phyloP scores from a whole-genome alignment of 2,888 invertebrate species.

The Zootermopsis nevadensis region DNA sequence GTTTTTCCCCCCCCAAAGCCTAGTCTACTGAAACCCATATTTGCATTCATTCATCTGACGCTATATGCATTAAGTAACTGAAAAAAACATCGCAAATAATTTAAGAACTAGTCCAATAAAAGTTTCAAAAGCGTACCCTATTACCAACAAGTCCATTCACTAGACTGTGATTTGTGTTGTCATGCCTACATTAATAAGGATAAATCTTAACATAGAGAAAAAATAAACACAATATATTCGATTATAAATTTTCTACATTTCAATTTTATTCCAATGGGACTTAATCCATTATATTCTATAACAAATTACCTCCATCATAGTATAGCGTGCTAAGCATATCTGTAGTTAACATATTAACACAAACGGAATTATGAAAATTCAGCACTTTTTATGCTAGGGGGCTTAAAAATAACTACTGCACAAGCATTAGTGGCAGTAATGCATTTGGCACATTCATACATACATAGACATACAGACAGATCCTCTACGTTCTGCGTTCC shows the following conservation, averaged over 20 bases:
- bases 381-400: neutral
- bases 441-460: neutral
- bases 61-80: too few species aligned
- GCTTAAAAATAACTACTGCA: neutral
- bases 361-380: constrained; percentile 36
- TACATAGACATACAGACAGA: neutral
- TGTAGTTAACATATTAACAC: constrained; percentile 10
- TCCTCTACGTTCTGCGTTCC: neutral
- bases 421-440: neutral
- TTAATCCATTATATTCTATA: neutral
- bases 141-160: too few species aligned
- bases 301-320: neutral
- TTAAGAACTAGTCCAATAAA: too few species aligned
- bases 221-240: too few species aligned
- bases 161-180: too few species aligned
- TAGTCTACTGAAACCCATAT: too few species aligned
- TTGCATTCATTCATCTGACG: too few species aligned
- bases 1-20: too few species aligned
- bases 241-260: constrained; percentile 8
- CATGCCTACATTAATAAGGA: too few species aligned
- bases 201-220: too few species aligned
- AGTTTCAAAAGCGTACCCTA: too few species aligned
- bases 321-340: constrained; percentile 19
- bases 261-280: neutral
- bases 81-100: too few species aligned